Evolutionary conservation across 2,888 invertebrate genomes (phyloP).

Genomic region (Lymantria dispar): DNA sequence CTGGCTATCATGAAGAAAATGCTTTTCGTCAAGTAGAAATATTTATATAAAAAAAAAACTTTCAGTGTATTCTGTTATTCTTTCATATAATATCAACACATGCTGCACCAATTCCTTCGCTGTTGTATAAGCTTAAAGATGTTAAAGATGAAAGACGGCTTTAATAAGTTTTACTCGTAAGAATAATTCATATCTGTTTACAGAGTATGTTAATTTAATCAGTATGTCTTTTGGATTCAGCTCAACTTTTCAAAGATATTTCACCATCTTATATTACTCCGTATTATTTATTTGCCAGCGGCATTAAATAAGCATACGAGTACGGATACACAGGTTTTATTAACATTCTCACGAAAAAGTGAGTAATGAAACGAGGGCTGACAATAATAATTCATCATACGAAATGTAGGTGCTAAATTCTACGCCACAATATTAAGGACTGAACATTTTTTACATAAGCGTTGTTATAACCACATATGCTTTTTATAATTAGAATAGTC

Average conservation of each 20-base stretch:
- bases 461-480: not conserved
- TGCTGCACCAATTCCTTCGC: too few relatives aligned
- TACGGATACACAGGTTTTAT: slow-evolving; percentile 9
- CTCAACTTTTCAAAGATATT: slow-evolving; percentile 19
- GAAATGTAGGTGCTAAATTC: not conserved
- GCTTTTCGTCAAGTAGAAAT: too few relatives aligned
- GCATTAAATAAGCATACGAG: slow-evolving; percentile 9
- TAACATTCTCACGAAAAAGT: slow-evolving; percentile 6
- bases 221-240: slow-evolving; percentile 21
- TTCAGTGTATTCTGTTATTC: too few relatives aligned
- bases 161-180: too few relatives aligned
- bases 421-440: not conserved
- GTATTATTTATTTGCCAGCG: slow-evolving; percentile 20
- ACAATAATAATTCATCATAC: not conserved
- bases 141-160: too few relatives aligned
- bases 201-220: not conserved
- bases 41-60: too few relatives aligned
- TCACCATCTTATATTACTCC: slow-evolving; percentile 18
- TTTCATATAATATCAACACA: too few relatives aligned
- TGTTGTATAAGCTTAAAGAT: too few relatives aligned
- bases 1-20: too few relatives aligned
- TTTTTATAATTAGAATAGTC: too few relatives aligned
- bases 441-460: not conserved
- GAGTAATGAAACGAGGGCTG: slow-evolving; percentile 6
- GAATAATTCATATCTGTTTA: too few relatives aligned